Evolutionary conservation across 2,888 invertebrate genomes (phyloP).

Genomic region (Caenorhabditis zanzibari): DNA sequence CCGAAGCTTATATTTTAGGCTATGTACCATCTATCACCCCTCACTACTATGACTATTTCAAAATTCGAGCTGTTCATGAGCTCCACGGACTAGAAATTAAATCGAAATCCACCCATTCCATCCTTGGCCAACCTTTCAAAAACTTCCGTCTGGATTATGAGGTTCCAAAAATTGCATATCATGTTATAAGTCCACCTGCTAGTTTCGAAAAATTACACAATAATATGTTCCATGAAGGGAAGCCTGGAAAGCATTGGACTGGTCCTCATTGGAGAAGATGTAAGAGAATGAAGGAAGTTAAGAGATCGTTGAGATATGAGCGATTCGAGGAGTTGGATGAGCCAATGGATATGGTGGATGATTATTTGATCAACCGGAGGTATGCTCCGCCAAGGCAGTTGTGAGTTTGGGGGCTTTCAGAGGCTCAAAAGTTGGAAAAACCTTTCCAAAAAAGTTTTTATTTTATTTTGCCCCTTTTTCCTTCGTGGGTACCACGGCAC

Average conservation of each 20-base stretch:
- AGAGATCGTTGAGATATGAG: background rate
- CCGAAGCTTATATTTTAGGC: background rate
- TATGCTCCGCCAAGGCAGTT: background rate
- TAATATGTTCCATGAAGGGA: background rate
- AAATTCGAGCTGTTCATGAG: background rate
- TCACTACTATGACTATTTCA: background rate
- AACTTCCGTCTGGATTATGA: background rate
- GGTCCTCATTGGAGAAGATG: background rate
- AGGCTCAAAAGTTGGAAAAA: too few species aligned
- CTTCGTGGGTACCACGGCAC: too few species aligned
- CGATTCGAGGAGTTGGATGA: background rate
- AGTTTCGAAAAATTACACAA: constrained; percentile 8
- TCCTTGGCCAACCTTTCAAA: constrained; percentile 1
- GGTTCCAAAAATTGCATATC: constrained; percentile 1
- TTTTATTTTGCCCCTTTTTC: too few species aligned
- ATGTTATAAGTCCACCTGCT: background rate
- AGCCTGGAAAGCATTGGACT: background rate
- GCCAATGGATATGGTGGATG: background rate
- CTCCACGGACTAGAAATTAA: background rate
- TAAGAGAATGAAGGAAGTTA: background rate
- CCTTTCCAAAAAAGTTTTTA: too few species aligned
- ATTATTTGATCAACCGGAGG: background rate
- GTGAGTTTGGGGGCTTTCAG: too few species aligned
- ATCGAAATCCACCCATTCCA: background rate
- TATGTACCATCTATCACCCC: constrained; percentile 1